phyloP scores from a whole-genome alignment of 2,888 invertebrate species.

The Carabus problematicus region DNA sequence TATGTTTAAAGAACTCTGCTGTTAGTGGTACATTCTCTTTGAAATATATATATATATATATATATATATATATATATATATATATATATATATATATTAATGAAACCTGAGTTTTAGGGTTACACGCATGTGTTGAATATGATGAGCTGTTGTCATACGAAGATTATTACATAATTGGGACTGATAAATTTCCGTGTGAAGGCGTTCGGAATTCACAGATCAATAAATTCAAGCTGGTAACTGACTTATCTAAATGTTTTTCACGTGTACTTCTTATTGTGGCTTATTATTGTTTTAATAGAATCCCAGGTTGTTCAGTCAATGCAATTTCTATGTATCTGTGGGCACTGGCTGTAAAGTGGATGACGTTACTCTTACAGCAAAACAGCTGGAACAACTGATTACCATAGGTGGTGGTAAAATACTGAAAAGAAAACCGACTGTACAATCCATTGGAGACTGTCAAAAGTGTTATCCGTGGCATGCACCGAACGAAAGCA shows the following conservation, averaged over 20 bases:
- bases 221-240: slow-evolving; percentile 29
- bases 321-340: slow-evolving; percentile 13
- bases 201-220: slow-evolving; percentile 15
- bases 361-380: background rate
- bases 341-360: background rate
- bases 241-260: background rate
- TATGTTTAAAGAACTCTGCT: background rate
- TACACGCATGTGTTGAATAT: slow-evolving; percentile 13
- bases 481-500: slow-evolving; percentile 9
- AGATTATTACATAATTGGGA: slow-evolving; percentile 31
- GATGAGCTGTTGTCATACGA: slow-evolving; percentile 1
- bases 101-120: slow-evolving; percentile 11
- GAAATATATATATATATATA: background rate
- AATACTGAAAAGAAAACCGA: slow-evolving; percentile 25
- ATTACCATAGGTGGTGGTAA: slow-evolving; percentile 7
- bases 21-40: background rate
- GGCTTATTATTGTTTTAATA: slow-evolving; percentile 7
- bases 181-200: slow-evolving; percentile 14
- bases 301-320: slow-evolving; percentile 24
- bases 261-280: background rate
- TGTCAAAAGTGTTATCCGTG: slow-evolving; percentile 1
- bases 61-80: background rate
- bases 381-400: background rate
- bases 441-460: background rate
- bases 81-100: background rate